Conservation (phyloP, 2,888 invertebrate species). For the Clanis bilineata region DNA sequence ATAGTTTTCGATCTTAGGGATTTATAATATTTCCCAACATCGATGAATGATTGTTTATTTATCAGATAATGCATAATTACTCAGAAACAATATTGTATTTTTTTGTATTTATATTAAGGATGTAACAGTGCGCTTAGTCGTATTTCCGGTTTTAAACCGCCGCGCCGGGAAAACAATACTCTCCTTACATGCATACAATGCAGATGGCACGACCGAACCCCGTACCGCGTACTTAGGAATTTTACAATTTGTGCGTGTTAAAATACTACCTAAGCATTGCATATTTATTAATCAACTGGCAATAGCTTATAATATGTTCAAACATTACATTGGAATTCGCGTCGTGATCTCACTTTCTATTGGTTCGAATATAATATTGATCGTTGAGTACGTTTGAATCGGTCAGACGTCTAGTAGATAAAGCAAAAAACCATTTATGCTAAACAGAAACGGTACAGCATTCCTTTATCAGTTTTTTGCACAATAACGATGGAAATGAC, state of each 20-base stretch:
- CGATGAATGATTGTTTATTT: background rate
- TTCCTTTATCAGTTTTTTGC: slow-evolving; percentile 37
- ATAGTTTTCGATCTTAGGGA: background rate
- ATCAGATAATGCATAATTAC: slow-evolving; percentile 14
- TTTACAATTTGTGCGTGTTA: too few species aligned
- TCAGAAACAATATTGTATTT: background rate
- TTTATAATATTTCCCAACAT: background rate
- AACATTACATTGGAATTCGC: background rate
- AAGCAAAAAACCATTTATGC: slow-evolving; percentile 29
- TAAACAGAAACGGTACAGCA: slow-evolving; percentile 52
- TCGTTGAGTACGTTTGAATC: slow-evolving; percentile 12
- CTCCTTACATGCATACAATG: background rate
- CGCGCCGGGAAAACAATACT: background rate
- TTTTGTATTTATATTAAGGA: background rate
- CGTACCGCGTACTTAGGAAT: too few species aligned
- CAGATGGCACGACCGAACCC: background rate
- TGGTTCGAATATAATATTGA: slow-evolving; percentile 3
- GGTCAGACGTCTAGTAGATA: slow-evolving; percentile 2
- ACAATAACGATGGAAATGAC: slow-evolving; percentile 39
- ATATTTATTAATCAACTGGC: background rate
- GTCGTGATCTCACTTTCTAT: background rate
- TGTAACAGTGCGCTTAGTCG: background rate
- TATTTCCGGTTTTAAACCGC: slow-evolving; percentile 14
- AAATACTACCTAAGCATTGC: too few species aligned
- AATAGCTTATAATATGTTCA: background rate